Percentiles rank a stretch among this genome's conserved stretches.
phyloP scores from a whole-genome alignment of 2,113 vertebrate species.

The Trogon surrucura region DNA sequence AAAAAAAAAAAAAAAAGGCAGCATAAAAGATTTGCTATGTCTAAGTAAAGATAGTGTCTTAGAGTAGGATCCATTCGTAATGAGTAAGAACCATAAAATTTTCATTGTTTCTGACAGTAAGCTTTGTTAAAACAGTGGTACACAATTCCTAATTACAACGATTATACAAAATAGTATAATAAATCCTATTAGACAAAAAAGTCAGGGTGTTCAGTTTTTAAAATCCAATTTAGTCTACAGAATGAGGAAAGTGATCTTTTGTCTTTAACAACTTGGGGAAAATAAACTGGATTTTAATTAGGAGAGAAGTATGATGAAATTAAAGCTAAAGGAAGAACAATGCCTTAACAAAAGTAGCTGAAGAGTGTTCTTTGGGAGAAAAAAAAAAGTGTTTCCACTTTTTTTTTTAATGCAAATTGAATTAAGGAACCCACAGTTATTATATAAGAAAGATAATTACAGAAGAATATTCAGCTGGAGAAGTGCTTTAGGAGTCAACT shows the following conservation, averaged over 20 bases:
- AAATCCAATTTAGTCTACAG: constrained; percentile 38
- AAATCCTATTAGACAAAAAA: constrained; percentile 37
- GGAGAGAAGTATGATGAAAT: constrained; percentile 39
- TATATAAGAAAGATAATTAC: not conserved
- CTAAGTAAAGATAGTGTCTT: not conserved
- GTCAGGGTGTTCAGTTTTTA: not conserved
- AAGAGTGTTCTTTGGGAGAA: not conserved
- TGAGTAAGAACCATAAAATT: not conserved
- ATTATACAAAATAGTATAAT: constrained; percentile 16
- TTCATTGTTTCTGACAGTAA: not conserved
- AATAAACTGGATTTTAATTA: constrained; percentile 66
- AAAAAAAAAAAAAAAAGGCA: not conserved
- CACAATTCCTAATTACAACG: not conserved
- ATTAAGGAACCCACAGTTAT: constrained; percentile 5
- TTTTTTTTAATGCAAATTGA: constrained; percentile 3
- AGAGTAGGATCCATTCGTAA: not conserved
- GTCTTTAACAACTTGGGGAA: constrained; percentile 37
- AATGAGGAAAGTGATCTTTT: constrained; percentile 21
- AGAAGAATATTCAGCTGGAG: not conserved
- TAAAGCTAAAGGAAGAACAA: constrained; percentile 21
- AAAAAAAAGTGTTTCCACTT: not conserved
- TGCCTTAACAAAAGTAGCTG: not conserved
- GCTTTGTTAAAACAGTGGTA: constrained; percentile 6
- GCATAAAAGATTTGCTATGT: not conserved
- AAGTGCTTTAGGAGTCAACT: not conserved